These are phyloP conservation scores for Sabatieria punctata DNA, from an alignment of 2,888 invertebrate genomes.

Conservation along the genomic window DNA sequence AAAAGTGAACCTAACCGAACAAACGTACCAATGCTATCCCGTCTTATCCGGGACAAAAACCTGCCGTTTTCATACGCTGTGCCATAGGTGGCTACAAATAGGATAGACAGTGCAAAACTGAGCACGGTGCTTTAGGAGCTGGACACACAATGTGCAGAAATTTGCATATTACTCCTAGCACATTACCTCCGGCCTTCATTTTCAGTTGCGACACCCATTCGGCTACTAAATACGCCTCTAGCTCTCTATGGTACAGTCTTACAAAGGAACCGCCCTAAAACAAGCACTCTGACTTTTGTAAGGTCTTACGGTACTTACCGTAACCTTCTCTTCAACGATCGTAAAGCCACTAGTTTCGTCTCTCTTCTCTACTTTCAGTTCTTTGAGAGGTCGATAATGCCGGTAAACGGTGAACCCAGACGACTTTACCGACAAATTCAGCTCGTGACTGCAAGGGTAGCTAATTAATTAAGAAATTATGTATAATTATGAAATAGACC, in stretches of 20 bases:
- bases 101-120: too few species aligned
- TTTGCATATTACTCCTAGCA: too few species aligned
- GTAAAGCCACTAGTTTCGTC: background rate
- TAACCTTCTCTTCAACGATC: background rate
- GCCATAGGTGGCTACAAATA: background rate
- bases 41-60: too few species aligned
- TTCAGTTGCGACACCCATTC: slow-evolving; percentile 27
- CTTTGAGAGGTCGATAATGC: background rate
- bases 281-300: background rate
- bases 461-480: background rate
- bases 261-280: slow-evolving; percentile 27
- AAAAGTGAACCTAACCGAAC: background rate
- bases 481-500: background rate
- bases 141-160: too few species aligned
- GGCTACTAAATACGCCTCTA: slow-evolving; percentile 32
- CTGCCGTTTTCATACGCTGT: background rate
- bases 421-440: slow-evolving; percentile 31
- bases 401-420: slow-evolving; percentile 29
- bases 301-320: background rate
- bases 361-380: background rate
- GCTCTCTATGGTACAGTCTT: slow-evolving; percentile 32
- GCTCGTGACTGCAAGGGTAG: slow-evolving; percentile 22
- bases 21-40: too few species aligned
- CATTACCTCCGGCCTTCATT: too few species aligned
- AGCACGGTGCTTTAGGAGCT: too few species aligned